Percentiles rank a stretch among this genome's conserved stretches.
phyloP scores from a whole-genome alignment of 35 echinoderm and acorn worm genomes.

The Chiridota heheva region DNA sequence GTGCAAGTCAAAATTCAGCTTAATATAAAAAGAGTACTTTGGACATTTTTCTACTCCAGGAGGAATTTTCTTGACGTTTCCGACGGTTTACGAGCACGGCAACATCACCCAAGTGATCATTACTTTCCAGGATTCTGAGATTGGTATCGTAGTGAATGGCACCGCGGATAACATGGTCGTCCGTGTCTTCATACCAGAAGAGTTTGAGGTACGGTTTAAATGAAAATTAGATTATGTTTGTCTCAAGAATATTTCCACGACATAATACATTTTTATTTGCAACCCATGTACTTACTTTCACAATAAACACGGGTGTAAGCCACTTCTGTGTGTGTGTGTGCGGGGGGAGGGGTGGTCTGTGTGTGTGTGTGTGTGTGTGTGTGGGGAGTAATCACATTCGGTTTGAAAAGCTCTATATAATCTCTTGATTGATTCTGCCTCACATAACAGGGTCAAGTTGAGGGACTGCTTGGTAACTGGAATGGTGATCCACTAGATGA shows the following conservation, averaged over 20 bases:
- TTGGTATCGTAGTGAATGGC: conserved; percentile 84
- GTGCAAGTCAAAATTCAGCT: too few species aligned
- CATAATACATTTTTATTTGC: neutral
- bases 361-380: too few species aligned
- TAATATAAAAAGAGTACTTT: too few species aligned
- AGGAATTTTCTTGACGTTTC: conserved; percentile 81
- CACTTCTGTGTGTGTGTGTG: neutral
- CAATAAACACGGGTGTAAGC: neutral
- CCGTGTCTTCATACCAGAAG: conserved; percentile 76
- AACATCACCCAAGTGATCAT: conserved; percentile 87
- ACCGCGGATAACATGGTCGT: conserved; percentile 72
- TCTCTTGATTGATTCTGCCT: too few species aligned
- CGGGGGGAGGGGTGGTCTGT: neutral
- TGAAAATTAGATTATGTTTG: neutral
- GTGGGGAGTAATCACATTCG: too few species aligned
- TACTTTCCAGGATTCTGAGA: conserved; percentile 78
- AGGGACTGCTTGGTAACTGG: conserved; percentile 50
- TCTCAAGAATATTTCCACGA: neutral
- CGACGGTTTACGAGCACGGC: conserved; percentile 65
- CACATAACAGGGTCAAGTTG: conserved; percentile 41
- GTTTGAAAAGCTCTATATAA: too few species aligned
- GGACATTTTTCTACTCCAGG: neutral
- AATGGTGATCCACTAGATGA: conserved; percentile 44
- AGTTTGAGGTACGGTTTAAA: conserved; percentile 62
- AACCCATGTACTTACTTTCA: neutral